Conservation (phyloP, 2,888 invertebrate genomes). For the Ophion ventricosus region DNA sequence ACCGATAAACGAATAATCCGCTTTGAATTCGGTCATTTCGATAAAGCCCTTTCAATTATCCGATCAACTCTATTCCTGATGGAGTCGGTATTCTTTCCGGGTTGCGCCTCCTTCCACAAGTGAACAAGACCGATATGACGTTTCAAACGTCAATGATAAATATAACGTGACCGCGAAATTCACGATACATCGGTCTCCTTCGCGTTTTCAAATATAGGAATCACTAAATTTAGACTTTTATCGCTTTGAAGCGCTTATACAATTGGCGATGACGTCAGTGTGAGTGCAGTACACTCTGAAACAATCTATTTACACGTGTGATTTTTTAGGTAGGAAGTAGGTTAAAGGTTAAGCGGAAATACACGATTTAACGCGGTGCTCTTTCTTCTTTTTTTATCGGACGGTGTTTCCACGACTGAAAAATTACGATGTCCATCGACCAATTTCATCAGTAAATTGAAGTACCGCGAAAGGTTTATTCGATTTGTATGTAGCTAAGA, state of each 20-base stretch:
- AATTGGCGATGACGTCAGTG: conserved; percentile 39
- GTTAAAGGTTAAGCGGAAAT: conserved; percentile 50
- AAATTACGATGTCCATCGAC: conserved; percentile 8
- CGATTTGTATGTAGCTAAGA: conserved; percentile 26
- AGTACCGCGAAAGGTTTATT: conserved; percentile 51
- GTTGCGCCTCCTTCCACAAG: background rate
- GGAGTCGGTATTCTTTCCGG: no score
- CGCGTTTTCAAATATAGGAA: conserved; percentile 37
- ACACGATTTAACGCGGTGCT: background rate
- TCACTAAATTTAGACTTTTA: conserved; percentile 15
- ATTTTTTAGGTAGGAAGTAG: conserved; percentile 7
- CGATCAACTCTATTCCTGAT: no score
- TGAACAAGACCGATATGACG: background rate
- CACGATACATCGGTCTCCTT: background rate
- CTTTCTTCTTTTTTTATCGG: background rate
- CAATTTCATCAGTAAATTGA: conserved; percentile 65
- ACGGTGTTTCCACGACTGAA: background rate
- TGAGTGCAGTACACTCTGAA: conserved; percentile 16
- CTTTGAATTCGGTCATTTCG: no score
- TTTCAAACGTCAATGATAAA: background rate
- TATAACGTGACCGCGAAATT: background rate
- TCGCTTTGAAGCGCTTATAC: conserved; percentile 7
- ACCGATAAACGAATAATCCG: no score
- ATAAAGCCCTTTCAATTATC: no score
- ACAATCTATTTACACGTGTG: conserved; percentile 33